Percentiles rank a stretch among this genome's conserved stretches.
These are phyloP conservation scores for Coecobrya sp. DNA, from an alignment of 2,888 invertebrate species.

Conservation along the genomic window DNA sequence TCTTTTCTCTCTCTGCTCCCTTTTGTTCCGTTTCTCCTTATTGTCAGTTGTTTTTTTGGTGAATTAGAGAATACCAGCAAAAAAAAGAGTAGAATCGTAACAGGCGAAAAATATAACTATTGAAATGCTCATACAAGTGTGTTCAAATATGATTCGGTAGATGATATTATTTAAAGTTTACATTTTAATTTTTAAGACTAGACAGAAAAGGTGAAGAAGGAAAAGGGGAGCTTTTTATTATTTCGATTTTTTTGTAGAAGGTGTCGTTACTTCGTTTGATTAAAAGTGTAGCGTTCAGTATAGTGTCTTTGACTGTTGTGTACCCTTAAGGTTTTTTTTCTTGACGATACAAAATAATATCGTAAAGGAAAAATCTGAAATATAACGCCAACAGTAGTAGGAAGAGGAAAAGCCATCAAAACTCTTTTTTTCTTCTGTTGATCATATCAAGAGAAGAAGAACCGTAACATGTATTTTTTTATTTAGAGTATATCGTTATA, in stretches of 20 bases:
- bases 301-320: too few species aligned
- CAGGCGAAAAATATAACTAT: conserved; percentile 42
- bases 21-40: neutral
- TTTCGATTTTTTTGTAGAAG: neutral
- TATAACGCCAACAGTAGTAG: conserved; percentile 26
- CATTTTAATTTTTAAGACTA: conserved; percentile 43
- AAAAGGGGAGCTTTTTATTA: neutral
- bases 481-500: conserved; percentile 2
- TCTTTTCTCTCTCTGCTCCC: neutral
- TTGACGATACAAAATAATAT: too few species aligned
- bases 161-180: conserved; percentile 14
- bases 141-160: too few species aligned
- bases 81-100: conserved; percentile 25
- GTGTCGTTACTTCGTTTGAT: neutral
- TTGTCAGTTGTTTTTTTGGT: conserved; percentile 43
- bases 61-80: conserved; percentile 27
- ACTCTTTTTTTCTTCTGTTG: conserved; percentile 23
- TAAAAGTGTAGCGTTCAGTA: too few species aligned
- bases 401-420: neutral
- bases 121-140: conserved; percentile 44
- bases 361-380: too few species aligned
- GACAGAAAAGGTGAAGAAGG: neutral
- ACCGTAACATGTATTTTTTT: conserved; percentile 25
- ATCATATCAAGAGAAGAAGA: conserved; percentile 27
- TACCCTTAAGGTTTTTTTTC: conserved; percentile 1